phyloP scores from a whole-genome alignment of 2,113 vertebrate species.

The Trematomus loennbergii region DNA sequence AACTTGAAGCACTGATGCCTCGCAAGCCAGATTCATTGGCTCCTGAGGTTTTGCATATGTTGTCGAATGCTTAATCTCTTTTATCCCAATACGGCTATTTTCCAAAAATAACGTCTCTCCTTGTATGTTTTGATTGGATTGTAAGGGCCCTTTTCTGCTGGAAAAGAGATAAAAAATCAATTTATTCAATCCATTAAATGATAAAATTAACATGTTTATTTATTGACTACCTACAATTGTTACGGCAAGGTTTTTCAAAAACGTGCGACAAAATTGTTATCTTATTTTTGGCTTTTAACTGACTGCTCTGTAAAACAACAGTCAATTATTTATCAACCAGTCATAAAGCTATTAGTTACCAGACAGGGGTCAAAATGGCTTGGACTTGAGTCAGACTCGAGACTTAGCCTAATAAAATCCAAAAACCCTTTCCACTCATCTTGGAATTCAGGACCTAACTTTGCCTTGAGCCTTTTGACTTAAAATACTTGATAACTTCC shows the following conservation, averaged over 20 bases:
- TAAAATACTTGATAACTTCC: too few species aligned
- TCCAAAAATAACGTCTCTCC: neutral
- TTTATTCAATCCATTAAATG: neutral
- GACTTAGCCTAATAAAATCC: too few species aligned
- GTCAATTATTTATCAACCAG: neutral
- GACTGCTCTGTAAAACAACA: neutral
- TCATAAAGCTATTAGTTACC: neutral
- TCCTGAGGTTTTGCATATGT: slow-evolving; percentile 37
- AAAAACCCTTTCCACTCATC: too few species aligned
- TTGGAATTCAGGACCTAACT: too few species aligned
- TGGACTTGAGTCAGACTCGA: too few species aligned
- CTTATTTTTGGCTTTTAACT: neutral
- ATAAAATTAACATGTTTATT: neutral
- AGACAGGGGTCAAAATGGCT: too few species aligned
- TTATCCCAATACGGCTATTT: slow-evolving; percentile 6
- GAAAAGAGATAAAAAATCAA: neutral
- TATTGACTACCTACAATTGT: neutral
- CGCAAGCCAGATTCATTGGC: slow-evolving; percentile 41
- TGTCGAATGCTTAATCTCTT: slow-evolving; percentile 20
- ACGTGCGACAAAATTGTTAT: neutral
- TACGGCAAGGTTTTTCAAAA: neutral
- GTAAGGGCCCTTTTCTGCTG: too few species aligned
- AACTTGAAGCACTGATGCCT: slow-evolving; percentile 50
- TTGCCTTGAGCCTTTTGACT: too few species aligned
- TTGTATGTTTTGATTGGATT: neutral